These are phyloP conservation scores for Anadara kagoshimensis DNA, from an alignment of 1,140 invertebrate genomes.

Conservation along the genomic window DNA sequence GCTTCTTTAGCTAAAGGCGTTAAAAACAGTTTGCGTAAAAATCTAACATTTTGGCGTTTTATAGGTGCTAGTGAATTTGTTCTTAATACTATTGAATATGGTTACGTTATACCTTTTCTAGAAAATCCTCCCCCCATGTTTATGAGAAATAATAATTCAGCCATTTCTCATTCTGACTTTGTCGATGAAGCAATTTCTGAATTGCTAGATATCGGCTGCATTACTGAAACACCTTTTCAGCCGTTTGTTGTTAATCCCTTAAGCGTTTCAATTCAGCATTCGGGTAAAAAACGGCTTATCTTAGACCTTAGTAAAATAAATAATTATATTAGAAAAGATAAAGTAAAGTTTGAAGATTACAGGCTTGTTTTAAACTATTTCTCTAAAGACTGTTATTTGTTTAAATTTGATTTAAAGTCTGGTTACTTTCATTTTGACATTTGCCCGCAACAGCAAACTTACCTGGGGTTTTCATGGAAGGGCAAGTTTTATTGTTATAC, in stretches of 20 bases:
- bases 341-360: constrained; percentile 17
- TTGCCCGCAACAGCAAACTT: not conserved
- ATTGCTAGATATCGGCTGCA: constrained; percentile 19
- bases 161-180: constrained; percentile 18
- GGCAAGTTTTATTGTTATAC: constrained; percentile 14
- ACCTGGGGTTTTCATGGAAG: constrained; percentile 14
- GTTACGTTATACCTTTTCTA: constrained; percentile 35
- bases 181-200: constrained; percentile 26
- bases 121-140: not conserved
- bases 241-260: constrained; percentile 27
- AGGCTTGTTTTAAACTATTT: too few species aligned
- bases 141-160: constrained; percentile 33
- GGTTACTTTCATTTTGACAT: constrained; percentile 23
- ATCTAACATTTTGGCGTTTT: too few species aligned
- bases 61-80: too few species aligned
- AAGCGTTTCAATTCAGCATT: constrained; percentile 17
- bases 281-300: constrained; percentile 22
- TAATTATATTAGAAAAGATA: constrained; percentile 12
- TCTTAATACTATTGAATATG: constrained; percentile 13
- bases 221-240: constrained; percentile 11
- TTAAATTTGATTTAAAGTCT: constrained; percentile 24
- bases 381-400: too few species aligned
- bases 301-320: constrained; percentile 17
- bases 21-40: constrained; percentile 9
- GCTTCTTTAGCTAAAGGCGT: constrained; percentile 4